These are phyloP conservation scores for Tenualosa ilisha DNA, from an alignment of 2,797 vertebrate genomes.

Conservation along the genomic window DNA sequence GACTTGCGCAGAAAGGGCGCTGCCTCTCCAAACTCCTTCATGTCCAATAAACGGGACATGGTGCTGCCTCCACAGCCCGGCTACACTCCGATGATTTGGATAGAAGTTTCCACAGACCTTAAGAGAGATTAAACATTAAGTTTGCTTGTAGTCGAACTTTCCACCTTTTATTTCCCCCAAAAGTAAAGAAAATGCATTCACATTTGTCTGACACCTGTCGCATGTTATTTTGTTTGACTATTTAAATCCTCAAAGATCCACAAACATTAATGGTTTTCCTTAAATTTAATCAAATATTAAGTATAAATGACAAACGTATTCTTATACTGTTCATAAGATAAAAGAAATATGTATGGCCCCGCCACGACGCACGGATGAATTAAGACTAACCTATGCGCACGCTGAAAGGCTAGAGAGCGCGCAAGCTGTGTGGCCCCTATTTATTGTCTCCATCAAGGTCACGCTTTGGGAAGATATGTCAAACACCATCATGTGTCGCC, in stretches of 20 bases:
- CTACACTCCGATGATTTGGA: conserved; percentile 25
- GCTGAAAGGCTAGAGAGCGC: conserved; percentile 74
- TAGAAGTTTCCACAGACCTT: conserved; percentile 30
- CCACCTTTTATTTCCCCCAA: neutral
- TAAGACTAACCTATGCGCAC: neutral
- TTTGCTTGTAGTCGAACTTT: neutral
- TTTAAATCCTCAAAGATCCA: neutral
- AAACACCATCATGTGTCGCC: conserved; percentile 95
- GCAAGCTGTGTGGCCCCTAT: conserved; percentile 77
- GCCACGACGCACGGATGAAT: neutral
- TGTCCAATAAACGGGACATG: conserved; percentile 69
- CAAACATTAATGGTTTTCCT: too few species aligned
- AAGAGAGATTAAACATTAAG: neutral
- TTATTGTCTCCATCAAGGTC: conserved; percentile 96
- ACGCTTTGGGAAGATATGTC: conserved; percentile 93
- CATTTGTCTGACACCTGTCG: neutral
- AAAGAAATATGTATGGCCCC: neutral
- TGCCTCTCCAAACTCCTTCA: conserved; percentile 84
- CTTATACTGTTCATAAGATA: neutral
- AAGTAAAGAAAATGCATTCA: neutral
- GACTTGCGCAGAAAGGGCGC: conserved; percentile 87
- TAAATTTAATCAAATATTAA: neutral
- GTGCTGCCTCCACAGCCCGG: conserved; percentile 18
- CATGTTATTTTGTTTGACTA: neutral
- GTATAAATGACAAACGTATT: neutral